Conservation (phyloP, 2,797 vertebrate genomes). For the Molossus molossus region DNA sequence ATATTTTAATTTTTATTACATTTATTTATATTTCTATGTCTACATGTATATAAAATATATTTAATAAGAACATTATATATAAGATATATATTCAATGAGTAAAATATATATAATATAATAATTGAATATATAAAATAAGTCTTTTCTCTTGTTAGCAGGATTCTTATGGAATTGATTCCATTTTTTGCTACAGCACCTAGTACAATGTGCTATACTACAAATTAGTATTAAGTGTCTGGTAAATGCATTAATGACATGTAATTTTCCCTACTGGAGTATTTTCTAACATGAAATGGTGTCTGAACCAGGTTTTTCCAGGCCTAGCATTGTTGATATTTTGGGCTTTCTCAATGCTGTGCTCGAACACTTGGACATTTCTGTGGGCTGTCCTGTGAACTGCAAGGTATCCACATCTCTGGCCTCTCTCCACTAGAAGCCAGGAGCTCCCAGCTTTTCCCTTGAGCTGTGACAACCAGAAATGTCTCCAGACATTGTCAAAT, state of each 20-base stretch:
- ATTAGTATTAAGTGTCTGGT: neutral
- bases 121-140: neutral
- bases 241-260: neutral
- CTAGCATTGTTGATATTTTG: neutral
- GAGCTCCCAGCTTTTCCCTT: neutral
- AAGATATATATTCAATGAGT: neutral
- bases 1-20: neutral
- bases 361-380: neutral
- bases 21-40: neutral
- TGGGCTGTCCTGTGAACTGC: neutral
- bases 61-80: neutral
- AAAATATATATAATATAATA: neutral
- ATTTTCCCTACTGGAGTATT: neutral
- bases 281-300: neutral
- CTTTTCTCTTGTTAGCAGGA: neutral
- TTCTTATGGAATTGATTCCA: constrained; percentile 1
- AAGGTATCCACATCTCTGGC: neutral
- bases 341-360: neutral
- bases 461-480: neutral
- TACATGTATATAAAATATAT: neutral
- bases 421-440: neutral
- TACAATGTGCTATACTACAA: neutral
- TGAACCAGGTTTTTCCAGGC: neutral
- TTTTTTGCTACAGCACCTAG: neutral
- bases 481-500: neutral